Percentiles rank a stretch among this genome's conserved stretches.
Conservation (phyloP, 2,888 invertebrate species). For the Bruchidius siliquastri region DNA sequence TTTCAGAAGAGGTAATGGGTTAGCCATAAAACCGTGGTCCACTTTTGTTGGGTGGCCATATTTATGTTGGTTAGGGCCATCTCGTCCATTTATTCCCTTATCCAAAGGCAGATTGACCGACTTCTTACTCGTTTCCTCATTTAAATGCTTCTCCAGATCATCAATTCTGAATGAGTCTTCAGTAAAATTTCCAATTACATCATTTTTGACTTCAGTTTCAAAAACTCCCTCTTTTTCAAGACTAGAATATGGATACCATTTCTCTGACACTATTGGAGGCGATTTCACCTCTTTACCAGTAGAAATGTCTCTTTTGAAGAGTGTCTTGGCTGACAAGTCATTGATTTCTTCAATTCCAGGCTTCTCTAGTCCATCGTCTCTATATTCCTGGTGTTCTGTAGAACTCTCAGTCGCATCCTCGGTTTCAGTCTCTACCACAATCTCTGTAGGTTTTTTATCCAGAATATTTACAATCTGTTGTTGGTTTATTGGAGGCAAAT, state of each 20-base stretch:
- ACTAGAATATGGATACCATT: not conserved
- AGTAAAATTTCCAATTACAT: not conserved
- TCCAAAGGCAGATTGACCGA: too few species aligned
- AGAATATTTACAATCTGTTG: slow-evolving; percentile 24
- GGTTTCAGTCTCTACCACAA: slow-evolving; percentile 13
- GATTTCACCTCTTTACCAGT: slow-evolving; percentile 1
- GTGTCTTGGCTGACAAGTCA: slow-evolving; percentile 2
- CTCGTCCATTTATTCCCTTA: too few species aligned
- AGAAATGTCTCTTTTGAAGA: slow-evolving; percentile 5
- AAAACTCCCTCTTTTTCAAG: too few species aligned
- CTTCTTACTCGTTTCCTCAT: too few species aligned
- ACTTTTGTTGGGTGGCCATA: too few species aligned
- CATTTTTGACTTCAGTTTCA: not conserved
- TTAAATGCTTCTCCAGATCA: too few species aligned
- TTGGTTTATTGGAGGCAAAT: slow-evolving; percentile 13
- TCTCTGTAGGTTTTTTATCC: slow-evolving; percentile 15
- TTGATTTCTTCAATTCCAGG: slow-evolving; percentile 17
- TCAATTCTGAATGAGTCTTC: not conserved
- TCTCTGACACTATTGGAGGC: slow-evolving; percentile 9
- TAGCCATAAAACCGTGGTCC: too few species aligned
- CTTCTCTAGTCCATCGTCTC: slow-evolving; percentile 10
- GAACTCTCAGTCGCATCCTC: slow-evolving; percentile 5
- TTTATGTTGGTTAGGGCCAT: too few species aligned
- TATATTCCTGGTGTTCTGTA: not conserved
- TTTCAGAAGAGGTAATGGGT: too few species aligned